phyloP scores from a whole-genome alignment of 1,140 invertebrate genomes.

The Saccostrea glomerata region DNA sequence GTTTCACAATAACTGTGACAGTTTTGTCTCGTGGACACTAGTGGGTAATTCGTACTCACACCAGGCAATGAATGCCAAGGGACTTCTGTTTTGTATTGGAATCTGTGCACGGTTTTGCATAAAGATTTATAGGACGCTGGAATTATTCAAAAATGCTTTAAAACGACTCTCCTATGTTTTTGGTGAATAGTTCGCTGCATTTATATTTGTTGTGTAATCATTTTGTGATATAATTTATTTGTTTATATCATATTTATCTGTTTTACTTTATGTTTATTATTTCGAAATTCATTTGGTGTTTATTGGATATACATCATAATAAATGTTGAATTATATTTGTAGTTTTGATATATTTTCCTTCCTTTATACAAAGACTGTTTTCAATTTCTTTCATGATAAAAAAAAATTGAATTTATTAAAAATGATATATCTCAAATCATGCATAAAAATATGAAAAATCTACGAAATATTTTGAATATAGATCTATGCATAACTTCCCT shows the following conservation, averaged over 20 bases:
- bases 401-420: too few species aligned
- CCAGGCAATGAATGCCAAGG: conserved; percentile 12
- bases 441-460: too few species aligned
- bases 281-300: neutral
- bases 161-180: neutral
- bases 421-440: too few species aligned
- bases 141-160: neutral
- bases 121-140: neutral
- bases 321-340: too few species aligned
- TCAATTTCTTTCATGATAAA: too few species aligned
- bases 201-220: neutral
- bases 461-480: too few species aligned
- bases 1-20: conserved; percentile 24
- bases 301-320: neutral
- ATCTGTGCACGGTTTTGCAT: neutral
- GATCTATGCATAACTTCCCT: too few species aligned
- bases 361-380: too few species aligned
- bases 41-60: neutral
- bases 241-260: neutral
- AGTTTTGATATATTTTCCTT: too few species aligned
- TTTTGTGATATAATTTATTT: neutral
- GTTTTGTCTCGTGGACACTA: conserved; percentile 13
- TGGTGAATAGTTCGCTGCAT: neutral
- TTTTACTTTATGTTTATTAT: neutral
- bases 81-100: neutral